Percentiles rank a stretch among this genome's conserved stretches.
These are phyloP conservation scores for Sclerodermus sp. DNA, from an alignment of 2,888 invertebrate species.

Conservation along the genomic window DNA sequence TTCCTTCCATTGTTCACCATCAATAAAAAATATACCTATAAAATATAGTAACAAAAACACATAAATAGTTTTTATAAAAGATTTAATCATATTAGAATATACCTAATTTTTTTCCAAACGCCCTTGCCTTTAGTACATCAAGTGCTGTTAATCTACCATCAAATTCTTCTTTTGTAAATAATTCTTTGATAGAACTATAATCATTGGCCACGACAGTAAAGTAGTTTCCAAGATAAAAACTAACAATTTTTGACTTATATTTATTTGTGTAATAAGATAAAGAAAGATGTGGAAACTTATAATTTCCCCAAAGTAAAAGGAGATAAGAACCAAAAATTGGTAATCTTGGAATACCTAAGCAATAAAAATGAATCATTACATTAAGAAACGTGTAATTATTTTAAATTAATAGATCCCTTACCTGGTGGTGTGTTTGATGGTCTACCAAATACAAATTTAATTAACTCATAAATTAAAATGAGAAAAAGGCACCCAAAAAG, in stretches of 20 bases:
- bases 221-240: constrained; percentile 61
- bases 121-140: constrained; percentile 59
- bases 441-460: constrained; percentile 23
- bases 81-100: too few species aligned
- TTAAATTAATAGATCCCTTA: constrained; percentile 42
- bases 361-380: constrained; percentile 1
- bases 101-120: constrained; percentile 63
- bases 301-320: constrained; percentile 61
- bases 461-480: constrained; percentile 23
- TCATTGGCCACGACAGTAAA: constrained; percentile 62
- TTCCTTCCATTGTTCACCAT: constrained; percentile 67
- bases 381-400: background rate
- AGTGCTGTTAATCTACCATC: constrained; percentile 63
- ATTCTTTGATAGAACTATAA: constrained; percentile 62
- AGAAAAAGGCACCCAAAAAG: too few species aligned
- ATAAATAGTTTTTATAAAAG: background rate
- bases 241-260: constrained; percentile 66
- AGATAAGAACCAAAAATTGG: constrained; percentile 68
- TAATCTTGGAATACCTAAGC: constrained; percentile 64
- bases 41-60: too few species aligned
- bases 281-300: constrained; percentile 60
- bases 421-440: constrained; percentile 66
- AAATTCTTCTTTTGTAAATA: constrained; percentile 64
- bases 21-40: constrained; percentile 69
- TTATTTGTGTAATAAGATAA: constrained; percentile 60